Evolutionary conservation across 2,888 invertebrate genomes (phyloP), one percentile per base, ranked within the genome.

Genomic region (Brachylomia viminalis): DNA sequence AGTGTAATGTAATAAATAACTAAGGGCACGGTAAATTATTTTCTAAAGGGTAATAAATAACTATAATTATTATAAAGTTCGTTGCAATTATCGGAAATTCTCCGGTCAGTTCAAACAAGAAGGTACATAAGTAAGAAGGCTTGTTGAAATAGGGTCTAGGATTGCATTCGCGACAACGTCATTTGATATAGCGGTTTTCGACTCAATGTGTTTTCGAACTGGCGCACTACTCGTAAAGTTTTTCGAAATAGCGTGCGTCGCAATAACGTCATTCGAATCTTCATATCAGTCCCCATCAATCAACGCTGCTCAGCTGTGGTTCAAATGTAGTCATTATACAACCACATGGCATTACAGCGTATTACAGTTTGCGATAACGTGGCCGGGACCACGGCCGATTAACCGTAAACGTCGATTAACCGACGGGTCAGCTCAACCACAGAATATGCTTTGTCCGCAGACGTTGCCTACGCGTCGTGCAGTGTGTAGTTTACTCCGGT

Each of bases 371-470:
- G 52, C 58, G 79, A 82, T 84, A 82, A 82, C 75, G 74, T 82
- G 58, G 30, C 59, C 54, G 59, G 42, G 64, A 47, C 75, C 59
- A 64, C 54, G 70, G 38, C 58, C 69, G 81, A 70, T 86, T 75
- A 69, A 78, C 74, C 69, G 45, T 75, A 79, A 76, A 80, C 79
- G 81, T 45, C 83, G 65, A 83, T 81, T 77, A 83, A 75, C 47
- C 33, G 73, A 64, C 72, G 76, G 80, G 75, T 67, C 79, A 67
- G 49, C 61, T 79, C 33, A 13, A 73, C 81, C 73, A 75, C 71
- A 78, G 85, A 77, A 75, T 85, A 64, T 64, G 85, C 68, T 82
- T 78, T 86, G 79, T 78, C 59, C 45, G 47, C 84, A 86, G 84
- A 83, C 62, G 70, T 68, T 68, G 30, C 20, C 56, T 42, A 30